Conservation (phyloP, 2,797 vertebrate genomes). For the Syndactyla subalaris region DNA sequence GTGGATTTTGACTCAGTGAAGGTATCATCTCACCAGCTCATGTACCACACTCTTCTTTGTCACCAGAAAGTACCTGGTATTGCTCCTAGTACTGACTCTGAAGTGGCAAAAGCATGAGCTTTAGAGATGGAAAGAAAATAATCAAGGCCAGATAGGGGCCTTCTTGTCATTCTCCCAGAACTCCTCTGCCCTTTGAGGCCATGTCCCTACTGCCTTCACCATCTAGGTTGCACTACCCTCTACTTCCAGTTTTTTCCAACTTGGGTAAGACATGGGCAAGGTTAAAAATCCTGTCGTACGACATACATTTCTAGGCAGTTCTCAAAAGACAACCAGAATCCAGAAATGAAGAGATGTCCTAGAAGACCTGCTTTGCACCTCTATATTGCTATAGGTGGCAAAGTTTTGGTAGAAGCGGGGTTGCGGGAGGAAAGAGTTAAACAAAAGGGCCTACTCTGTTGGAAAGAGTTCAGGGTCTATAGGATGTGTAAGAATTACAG, state of each 20-base stretch:
- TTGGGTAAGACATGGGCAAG: not conserved
- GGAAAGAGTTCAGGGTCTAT: not conserved
- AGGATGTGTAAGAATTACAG: not conserved
- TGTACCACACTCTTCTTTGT: not conserved
- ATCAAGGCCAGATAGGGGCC: not conserved
- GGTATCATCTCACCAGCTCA: not conserved
- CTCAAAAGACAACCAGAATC: not conserved
- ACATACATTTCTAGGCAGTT: not conserved
- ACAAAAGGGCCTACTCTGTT: not conserved
- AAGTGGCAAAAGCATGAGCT: not conserved
- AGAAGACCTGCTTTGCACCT: not conserved
- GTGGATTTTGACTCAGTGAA: not conserved
- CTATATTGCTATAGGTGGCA: accelerated
- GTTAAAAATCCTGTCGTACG: not conserved
- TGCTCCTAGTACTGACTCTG: not conserved
- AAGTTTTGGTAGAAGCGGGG: not conserved
- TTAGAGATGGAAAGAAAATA: not conserved
- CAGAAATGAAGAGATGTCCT: not conserved
- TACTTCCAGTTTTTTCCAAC: not conserved
- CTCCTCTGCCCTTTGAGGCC: not conserved
- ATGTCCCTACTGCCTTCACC: not conserved
- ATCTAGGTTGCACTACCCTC: not conserved
- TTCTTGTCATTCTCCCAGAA: not conserved
- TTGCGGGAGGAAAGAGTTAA: not conserved
- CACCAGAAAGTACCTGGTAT: not conserved